Evolutionary conservation across 2,113 vertebrate species (phyloP).

Genomic region (Psittacara wagleri): DNA sequence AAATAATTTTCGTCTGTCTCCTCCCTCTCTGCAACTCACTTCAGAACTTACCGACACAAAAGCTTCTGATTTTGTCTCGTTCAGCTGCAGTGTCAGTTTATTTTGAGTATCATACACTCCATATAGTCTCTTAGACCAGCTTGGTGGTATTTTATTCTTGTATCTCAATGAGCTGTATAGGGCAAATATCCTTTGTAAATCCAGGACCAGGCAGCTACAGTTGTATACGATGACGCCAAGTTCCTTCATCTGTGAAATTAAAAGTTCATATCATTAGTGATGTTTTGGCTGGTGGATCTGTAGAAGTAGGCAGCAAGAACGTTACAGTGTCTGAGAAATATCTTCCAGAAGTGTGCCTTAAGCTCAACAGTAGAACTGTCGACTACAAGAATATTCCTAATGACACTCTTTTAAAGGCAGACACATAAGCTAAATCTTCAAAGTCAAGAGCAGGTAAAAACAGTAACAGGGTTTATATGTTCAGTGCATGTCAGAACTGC

Average conservation of each 20-base stretch:
- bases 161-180: constrained; percentile 81
- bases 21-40: not conserved
- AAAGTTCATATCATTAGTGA: constrained; percentile 41
- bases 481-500: not conserved
- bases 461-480: not conserved
- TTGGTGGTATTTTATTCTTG: constrained; percentile 78
- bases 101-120: constrained; percentile 85
- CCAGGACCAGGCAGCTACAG: constrained; percentile 94
- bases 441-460: not conserved
- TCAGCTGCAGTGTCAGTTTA: constrained; percentile 79
- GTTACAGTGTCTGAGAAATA: not conserved
- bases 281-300: not conserved
- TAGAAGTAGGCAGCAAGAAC: not conserved
- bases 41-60: constrained; percentile 88
- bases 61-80: constrained; percentile 83
- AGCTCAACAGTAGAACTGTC: not conserved
- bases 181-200: constrained; percentile 91
- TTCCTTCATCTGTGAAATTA: constrained; percentile 90
- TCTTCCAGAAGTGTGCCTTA: not conserved
- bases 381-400: not conserved
- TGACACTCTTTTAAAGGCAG: not conserved
- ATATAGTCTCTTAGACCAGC: constrained; percentile 91
- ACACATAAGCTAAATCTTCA: not conserved
- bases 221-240: constrained; percentile 91
- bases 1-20: not conserved